Conservation (phyloP, 2,888 invertebrate genomes). For the Perdita meconis region DNA sequence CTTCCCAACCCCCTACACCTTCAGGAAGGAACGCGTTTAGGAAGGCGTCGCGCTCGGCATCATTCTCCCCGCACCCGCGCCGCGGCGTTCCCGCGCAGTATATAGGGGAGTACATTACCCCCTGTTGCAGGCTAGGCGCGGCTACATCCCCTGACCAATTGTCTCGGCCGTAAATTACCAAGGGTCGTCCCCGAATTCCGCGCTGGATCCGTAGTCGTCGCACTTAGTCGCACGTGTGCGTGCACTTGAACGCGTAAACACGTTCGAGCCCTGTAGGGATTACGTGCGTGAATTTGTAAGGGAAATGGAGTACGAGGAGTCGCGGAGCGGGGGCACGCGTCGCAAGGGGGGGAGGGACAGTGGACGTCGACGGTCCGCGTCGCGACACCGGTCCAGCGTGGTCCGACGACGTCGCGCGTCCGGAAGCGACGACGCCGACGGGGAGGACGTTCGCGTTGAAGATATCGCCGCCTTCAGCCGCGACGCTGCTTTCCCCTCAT, state of each 20-base stretch:
- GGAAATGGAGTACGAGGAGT: no score
- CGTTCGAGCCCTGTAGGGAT: conserved; percentile 24
- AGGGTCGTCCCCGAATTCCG: conserved; percentile 65
- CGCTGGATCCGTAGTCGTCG: conserved; percentile 58
- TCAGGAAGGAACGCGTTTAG: conserved; percentile 20
- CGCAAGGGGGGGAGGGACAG: neutral
- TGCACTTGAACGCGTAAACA: conserved; percentile 64
- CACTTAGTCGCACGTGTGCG: conserved; percentile 68
- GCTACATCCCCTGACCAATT: conserved; percentile 64
- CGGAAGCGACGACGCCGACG: neutral
- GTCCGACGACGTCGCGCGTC: neutral
- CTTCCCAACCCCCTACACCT: no score
- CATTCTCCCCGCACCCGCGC: conserved; percentile 35
- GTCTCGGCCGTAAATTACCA: conserved; percentile 67
- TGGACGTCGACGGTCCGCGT: neutral
- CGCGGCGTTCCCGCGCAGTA: conserved; percentile 48
- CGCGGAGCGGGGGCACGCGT: no score
- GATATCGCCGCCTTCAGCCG: conserved; percentile 2
- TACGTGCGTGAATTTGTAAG: conserved; percentile 63
- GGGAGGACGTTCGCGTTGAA: neutral
- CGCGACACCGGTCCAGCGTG: neutral
- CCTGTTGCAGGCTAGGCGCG: conserved; percentile 55
- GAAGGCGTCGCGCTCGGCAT: conserved; percentile 28
- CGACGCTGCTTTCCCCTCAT: neutral
- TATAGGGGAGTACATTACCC: conserved; percentile 60